A percentile compares a stretch with the other conserved stretches of the same genome.
Evolutionary conservation across 1,140 invertebrate genomes (phyloP).

Genomic region (Portunus trituberculatus): DNA sequence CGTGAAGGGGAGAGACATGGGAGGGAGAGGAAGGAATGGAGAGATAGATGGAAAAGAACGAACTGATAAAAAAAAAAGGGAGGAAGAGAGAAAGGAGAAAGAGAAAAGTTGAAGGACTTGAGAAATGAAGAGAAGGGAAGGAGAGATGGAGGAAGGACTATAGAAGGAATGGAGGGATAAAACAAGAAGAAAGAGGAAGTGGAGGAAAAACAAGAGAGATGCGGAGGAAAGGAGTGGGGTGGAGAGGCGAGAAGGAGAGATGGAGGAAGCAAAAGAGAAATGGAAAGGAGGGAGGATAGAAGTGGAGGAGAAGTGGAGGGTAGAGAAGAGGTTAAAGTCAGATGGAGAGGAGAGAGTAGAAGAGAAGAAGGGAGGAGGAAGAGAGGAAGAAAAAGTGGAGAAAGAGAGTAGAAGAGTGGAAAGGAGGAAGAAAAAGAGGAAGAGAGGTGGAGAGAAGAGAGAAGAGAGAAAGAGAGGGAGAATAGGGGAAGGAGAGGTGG

Average conservation of each 20-base stretch:
- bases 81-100: background rate
- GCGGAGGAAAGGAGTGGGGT: background rate
- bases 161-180: background rate
- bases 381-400: background rate
- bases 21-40: background rate
- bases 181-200: background rate
- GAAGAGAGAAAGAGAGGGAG: background rate
- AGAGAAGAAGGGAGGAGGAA: background rate
- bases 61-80: background rate
- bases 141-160: background rate
- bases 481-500: background rate
- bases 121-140: background rate
- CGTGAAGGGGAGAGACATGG: background rate
- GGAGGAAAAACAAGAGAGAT: background rate
- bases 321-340: too few relatives aligned
- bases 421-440: too few relatives aligned
- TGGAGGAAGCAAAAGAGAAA: background rate
- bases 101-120: too few relatives aligned
- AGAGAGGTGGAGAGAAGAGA: background rate
- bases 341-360: background rate
- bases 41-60: background rate
- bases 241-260: background rate
- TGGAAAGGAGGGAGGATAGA: conserved; percentile 7
- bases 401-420: background rate
- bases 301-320: too few relatives aligned